Percentiles rank a stretch among this genome's conserved stretches.
These are phyloP conservation scores for Cylindroiulus punctatus DNA, from an alignment of 2,888 invertebrate genomes.

Conservation along the genomic window DNA sequence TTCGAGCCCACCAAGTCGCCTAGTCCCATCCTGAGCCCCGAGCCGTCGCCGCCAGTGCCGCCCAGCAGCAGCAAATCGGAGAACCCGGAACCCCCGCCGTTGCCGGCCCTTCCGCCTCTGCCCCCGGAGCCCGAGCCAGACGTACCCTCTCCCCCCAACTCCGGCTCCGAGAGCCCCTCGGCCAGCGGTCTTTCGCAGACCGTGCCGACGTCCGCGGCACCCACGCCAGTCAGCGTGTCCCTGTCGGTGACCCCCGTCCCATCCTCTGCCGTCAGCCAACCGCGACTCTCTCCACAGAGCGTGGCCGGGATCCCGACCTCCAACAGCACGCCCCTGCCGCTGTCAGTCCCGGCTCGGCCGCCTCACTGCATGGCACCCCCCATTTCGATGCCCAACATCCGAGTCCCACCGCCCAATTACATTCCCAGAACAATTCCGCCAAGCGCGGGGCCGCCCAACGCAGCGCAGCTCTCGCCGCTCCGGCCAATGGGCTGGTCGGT, in stretches of 20 bases:
- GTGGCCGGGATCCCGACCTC: conserved; percentile 12
- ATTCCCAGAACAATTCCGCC: conserved; percentile 59
- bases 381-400: conserved; percentile 59
- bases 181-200: neutral
- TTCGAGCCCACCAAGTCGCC: conserved; percentile 89
- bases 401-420: conserved; percentile 61
- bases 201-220: conserved; percentile 35
- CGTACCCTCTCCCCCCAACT: conserved; percentile 54
- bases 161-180: neutral
- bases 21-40: conserved; percentile 67
- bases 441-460: conserved; percentile 56
- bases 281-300: conserved; percentile 55
- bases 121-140: conserved; percentile 61
- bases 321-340: conserved; percentile 41
- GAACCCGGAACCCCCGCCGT: conserved; percentile 60
- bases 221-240: conserved; percentile 58
- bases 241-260: conserved; percentile 59
- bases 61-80: conserved; percentile 54
- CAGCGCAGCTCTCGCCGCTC: conserved; percentile 52
- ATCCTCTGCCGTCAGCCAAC: neutral
- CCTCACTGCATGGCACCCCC: conserved; percentile 55
- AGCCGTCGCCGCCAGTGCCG: conserved; percentile 57
- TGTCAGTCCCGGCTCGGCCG: conserved; percentile 59
- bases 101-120: conserved; percentile 59
- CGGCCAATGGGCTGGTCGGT: conserved; percentile 59